Base-by-base conservation (phyloP, 1,140 invertebrate species). In the Heliconius congener region DNA sequence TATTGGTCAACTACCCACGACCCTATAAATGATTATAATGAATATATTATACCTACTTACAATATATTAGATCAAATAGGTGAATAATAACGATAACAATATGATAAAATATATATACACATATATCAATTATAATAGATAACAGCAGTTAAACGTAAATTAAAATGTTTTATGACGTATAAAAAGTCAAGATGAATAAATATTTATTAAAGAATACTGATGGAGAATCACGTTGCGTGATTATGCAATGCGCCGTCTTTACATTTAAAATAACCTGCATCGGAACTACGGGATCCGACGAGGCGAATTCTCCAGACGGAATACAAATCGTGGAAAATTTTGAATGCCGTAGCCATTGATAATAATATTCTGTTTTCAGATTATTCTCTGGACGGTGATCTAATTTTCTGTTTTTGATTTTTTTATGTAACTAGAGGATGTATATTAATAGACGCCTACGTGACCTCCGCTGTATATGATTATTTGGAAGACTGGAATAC, bases 311-410 rank as follows among this genome's bases (percentile, higher is more conserved):
- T 93, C 91, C 88, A 93, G 90, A 93, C 89, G 79, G 91, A 93
- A 94, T 94, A 94, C 88, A 89, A 91, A 93, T 92, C 76, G 89
- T 91, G 89, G 91, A 94, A 92, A 92, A 90, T 93, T 94, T 90
- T 90, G 87, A 92, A 91, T 89, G 85, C 81, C 84, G 80, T 84
- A 85, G 84, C 87, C 89, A 89, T 87, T 88, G 84, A 89, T 87
- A 86, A 90, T 91, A 87, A 90, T 89, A 87, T 85, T 81, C 84
- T 85, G 86, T 86, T 86, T 86, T 84, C 82, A 81, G 81, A 86
- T 85, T 86, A 84, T 85, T 88, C 84, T 76, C 81, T 74, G 81
- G 85, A 82, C 74, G 77, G 57, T 80, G 82, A 78, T 85, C 80
- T 82, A 85, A 85, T 83, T 84, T 81, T 78, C 73, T 80, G 78